Evolutionary conservation across 2,113 vertebrate species (phyloP), one percentile per base, ranked within the genome.

Genomic region (Archilochus colubris): DNA sequence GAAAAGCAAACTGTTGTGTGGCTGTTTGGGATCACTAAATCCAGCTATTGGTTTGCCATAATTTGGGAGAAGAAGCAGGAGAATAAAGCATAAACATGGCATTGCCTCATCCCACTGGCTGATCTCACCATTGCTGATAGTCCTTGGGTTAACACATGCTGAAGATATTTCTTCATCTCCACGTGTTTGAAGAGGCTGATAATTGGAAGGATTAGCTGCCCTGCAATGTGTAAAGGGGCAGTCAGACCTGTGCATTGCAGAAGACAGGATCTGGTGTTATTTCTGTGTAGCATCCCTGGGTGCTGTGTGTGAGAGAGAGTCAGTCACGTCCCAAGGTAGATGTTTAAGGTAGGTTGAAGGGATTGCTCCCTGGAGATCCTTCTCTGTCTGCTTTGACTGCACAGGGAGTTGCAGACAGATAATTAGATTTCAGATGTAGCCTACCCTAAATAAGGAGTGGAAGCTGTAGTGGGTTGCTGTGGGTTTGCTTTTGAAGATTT

Each of bases 371-470:
- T 17, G 20, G 33, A 83, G 94, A 88, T 55, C 31, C 30, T 16
- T 59, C 43, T 54, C 70, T 48, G 76, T 67, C 88, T 96, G 79
- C 73, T 22, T 50, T 0, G 3, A 51, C 33, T 88, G 85, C 55
- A 31, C 31, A 62, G 92, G 85, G 91, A 91, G 24, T 46, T 80
- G 67, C 44, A 80, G 43, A 82, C 63, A 76, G 82, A 94, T 76
- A 93, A 95, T 90, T 86, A 88, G 92, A 55, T 93, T 88, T 93
- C 30, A 62, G 27, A 77, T 40, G 51, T 10, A 80, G 59, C 46
- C 75, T 76, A 53, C 38, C 31, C 88, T 77, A 55, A 93, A 70
- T 48, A 69, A 74, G 31, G 79, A 91, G 53, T 13, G 70, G 64
- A 88, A 86, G 33, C 46, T 33, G 17, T 66, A 58, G 59, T 58